Evolutionary conservation across 1,140 invertebrate genomes (phyloP), one percentile per base, ranked within the genome.

Genomic region (Globodera rostochiensis): DNA sequence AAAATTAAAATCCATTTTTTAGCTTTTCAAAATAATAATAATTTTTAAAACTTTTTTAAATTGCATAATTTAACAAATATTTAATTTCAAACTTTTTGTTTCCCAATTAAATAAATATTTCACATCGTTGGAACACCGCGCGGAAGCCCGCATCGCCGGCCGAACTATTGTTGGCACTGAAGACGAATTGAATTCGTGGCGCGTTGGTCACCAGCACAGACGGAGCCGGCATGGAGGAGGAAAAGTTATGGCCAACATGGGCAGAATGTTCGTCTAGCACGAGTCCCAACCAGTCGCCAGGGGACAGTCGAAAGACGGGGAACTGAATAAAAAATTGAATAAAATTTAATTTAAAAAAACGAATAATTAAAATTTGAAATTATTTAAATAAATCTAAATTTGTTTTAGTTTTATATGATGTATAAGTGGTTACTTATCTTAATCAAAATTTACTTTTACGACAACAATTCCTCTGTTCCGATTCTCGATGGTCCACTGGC

Each of bases 401-500:
- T 1, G 36, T 36, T 36, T 36, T 70, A 6, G 36, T 70, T 70
- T 9, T 15, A 11, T 70, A 19, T 45, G 53, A 53, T 53, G 53
- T 3, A 9, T 11, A 11, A 53, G 53, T 15, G 1, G 9, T 53
- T 53, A 53, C 9, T 36, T 53, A 53, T 15, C 1, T 13, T 64
- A 64, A 64, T 64, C 57, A 53, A 9, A n/a, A 9, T 53, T 19
- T 11, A 71, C 69, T 21, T 71, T 71, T 11, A 71, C 25, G 4
- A 36, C 9, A 19, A 71, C 19, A 45, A 47, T 4, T 13, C 69
- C 69, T 47, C 25, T 25, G 69, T 71, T 47, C 6, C 69, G 25
- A 19, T 71, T 71, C n/a, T 71, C 69, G 7, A 71, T 71, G n/a
- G 69, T 71, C 69, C 69, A 71, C 5, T 47, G 21, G 25, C 69